Evolutionary conservation across 2,797 vertebrate genomes (phyloP).

Genomic region (Onychomys torridus): DNA sequence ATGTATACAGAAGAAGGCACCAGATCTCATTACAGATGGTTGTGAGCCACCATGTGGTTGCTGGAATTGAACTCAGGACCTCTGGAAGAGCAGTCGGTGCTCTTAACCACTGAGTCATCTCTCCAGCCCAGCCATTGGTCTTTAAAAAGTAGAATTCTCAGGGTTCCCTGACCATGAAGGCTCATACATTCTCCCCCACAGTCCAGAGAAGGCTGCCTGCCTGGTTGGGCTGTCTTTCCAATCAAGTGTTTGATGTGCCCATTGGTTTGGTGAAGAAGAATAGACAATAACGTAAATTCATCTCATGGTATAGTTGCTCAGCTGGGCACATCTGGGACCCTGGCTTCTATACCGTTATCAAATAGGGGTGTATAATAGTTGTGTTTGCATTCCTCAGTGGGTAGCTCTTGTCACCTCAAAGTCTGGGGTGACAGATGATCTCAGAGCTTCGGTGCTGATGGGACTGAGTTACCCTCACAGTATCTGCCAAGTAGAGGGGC

Average conservation of each 20-base stretch:
- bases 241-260: background rate
- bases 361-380: background rate
- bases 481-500: background rate
- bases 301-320: background rate
- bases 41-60: too few species aligned
- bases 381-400: background rate
- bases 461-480: background rate
- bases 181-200: background rate
- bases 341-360: too few species aligned
- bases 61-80: too few species aligned
- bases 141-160: constrained; percentile 67
- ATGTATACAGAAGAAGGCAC: too few species aligned
- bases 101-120: too few species aligned
- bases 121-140: background rate
- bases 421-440: background rate
- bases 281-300: background rate
- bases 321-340: too few species aligned
- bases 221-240: background rate
- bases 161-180: constrained; percentile 23
- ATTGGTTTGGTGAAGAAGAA: background rate
- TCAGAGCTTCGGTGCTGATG: background rate
- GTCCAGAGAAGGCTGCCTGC: background rate
- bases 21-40: too few species aligned
- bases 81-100: too few species aligned
- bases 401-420: background rate